These are phyloP conservation scores for Andrena camellia DNA, from an alignment of 2,888 invertebrate genomes.

Conservation along the genomic window DNA sequence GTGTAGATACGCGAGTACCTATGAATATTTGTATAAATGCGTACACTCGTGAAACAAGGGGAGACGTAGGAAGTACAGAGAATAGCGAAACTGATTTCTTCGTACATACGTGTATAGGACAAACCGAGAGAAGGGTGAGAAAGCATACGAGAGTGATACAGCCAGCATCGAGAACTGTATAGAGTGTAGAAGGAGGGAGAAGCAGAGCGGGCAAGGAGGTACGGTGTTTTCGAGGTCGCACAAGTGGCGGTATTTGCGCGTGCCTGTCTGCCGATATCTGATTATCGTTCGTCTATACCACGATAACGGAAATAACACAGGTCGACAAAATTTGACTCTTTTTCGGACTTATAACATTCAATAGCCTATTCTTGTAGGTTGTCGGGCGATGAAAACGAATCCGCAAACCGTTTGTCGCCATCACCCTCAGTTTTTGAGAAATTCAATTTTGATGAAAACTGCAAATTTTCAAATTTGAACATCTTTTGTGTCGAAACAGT, in stretches of 20 bases:
- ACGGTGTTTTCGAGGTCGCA: constrained; percentile 47
- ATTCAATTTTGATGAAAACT: no score
- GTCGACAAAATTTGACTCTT: no score
- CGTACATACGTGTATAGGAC: no score
- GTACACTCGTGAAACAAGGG: background rate
- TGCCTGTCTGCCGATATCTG: constrained; percentile 80
- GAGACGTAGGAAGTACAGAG: background rate
- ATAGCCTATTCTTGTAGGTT: no score
- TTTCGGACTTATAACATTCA: no score
- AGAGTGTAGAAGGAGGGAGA: background rate
- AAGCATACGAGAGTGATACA: no score
- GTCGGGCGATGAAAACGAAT: no score
- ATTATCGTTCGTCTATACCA: constrained; percentile 81
- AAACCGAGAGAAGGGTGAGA: background rate
- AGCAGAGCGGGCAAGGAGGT: constrained; percentile 15
- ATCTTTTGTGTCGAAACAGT: no score
- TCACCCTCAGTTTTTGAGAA: no score
- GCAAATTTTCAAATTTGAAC: no score
- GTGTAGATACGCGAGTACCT: background rate
- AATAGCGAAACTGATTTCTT: background rate
- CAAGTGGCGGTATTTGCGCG: constrained; percentile 75
- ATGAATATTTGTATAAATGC: background rate
- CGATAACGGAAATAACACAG: constrained; percentile 78
- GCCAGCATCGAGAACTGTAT: no score
- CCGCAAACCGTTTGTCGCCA: no score